Conservation (phyloP, 2,888 invertebrate species). For the Drosophila kuntzei region DNA sequence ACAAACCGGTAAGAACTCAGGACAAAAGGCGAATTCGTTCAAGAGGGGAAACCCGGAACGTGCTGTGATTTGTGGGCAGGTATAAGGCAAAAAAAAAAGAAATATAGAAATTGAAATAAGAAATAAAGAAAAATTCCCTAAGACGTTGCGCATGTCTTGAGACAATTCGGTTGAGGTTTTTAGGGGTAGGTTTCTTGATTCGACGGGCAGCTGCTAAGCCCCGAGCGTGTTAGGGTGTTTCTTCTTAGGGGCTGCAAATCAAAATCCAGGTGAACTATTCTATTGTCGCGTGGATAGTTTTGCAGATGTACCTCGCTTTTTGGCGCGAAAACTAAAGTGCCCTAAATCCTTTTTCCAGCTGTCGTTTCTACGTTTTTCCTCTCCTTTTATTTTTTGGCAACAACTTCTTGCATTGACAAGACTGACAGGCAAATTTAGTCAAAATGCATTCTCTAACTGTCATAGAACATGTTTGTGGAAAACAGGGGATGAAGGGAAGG, state of each 20-base stretch:
- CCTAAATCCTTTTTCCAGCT: conserved; percentile 55
- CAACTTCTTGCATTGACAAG: conserved; percentile 59
- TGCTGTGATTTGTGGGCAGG: conserved; percentile 70
- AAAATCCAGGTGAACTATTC: conserved; percentile 81
- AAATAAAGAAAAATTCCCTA: conserved; percentile 49
- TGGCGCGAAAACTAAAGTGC: conserved; percentile 70
- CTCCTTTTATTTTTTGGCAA: conserved; percentile 59
- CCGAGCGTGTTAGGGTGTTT: conserved; percentile 17
- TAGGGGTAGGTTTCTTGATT: conserved; percentile 27
- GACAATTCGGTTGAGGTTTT: conserved; percentile 40
- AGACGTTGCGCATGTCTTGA: conserved; percentile 82
- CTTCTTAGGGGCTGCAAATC: conserved; percentile 66
- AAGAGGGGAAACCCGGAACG: conserved; percentile 62
- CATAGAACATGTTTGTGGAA: conserved; percentile 17
- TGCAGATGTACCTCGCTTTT: conserved; percentile 71
- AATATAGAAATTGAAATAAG: conserved; percentile 5
- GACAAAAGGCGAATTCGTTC: conserved; percentile 21
- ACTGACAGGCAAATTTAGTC: conserved; percentile 55
- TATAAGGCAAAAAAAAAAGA: conserved; percentile 27
- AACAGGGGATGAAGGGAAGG: neutral
- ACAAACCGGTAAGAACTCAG: conserved; percentile 14
- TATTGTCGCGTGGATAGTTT: conserved; percentile 57
- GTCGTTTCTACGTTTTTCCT: conserved; percentile 51
- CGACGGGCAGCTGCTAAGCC: conserved; percentile 67
- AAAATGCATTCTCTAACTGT: conserved; percentile 58